Base-by-base conservation (phyloP, 2,888 invertebrate genomes). In the Drosophila austrosaltans region DNA sequence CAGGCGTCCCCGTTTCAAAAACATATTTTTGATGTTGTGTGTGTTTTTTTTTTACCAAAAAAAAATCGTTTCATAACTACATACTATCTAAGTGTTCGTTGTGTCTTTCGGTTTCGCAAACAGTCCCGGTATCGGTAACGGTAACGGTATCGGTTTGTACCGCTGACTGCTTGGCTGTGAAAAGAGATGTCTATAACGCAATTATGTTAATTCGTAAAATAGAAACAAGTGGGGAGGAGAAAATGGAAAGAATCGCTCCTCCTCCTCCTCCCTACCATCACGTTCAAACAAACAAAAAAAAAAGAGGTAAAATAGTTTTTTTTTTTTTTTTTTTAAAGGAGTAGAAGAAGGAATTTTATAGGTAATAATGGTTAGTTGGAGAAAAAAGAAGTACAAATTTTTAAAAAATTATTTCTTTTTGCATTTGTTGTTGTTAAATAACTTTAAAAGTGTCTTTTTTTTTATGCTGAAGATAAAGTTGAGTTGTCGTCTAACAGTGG, bases 101-200 rank as follows among this genome's bases (percentile, higher is more conserved):
- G 64, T 69, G 73, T 87, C 75, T 79, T 69, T 76, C 63, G 76
- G 68, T 80, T 65, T 39, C 58, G 44, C 12, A 10, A 44, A 57
- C 22, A 10, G 30, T 79, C 67, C 74, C 63, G 76, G 68, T 80
- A 63, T 20, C 58, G 48, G 22, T 8, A 48, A 48, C 25, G 16
- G 30, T 20, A 12, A 22, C 48, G 48, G 48, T 48, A 25, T 48
- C 22, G 25, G 25, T 48, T 48, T 48, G 12, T 22, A 75, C 75
- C 75, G 69, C 62, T 67, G 63, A 72, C 63, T 85, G 83, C 68
- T 78, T 69, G 73, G 86, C 83, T 83, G 83, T 83, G 83, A 62
- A 78, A 86, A 83, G 70, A 87, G 57, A 82, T 85, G 83, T 89
- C 89, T 89, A 66, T 66, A 48, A 84, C 81, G 76, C 79, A 81